Evolutionary conservation across 2,113 vertebrate species (phyloP).

Genomic region (Cavia aperea): DNA sequence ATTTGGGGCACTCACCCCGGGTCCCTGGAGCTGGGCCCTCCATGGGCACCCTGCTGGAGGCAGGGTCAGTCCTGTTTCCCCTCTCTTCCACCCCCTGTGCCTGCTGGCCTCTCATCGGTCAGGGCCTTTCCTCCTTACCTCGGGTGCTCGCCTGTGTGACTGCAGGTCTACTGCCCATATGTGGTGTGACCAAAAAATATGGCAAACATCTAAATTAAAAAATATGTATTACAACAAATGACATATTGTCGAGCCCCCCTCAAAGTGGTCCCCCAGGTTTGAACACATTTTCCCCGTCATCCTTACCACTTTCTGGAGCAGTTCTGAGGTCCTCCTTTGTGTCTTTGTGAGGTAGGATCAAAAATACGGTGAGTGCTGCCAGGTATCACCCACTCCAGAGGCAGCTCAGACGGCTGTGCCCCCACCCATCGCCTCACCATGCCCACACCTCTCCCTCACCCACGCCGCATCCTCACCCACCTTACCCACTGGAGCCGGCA

Average conservation of each 20-base stretch:
- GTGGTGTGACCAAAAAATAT: neutral
- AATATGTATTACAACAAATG: neutral
- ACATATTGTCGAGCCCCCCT: neutral
- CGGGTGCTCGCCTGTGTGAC: neutral
- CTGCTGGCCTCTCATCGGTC: neutral
- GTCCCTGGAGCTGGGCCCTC: neutral
- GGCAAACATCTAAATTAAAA: neutral
- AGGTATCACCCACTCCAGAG: neutral
- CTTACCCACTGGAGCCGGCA: neutral
- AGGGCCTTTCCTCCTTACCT: neutral
- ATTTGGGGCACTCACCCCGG: neutral
- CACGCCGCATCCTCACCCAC: neutral
- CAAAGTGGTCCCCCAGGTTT: neutral
- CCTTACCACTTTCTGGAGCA: neutral
- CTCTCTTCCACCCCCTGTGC: neutral
- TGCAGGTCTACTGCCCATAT: no score
- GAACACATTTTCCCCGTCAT: neutral
- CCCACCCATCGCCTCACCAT: no score
- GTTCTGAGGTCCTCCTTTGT: neutral
- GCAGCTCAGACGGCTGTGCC: neutral
- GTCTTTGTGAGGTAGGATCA: neutral
- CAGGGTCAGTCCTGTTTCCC: neutral
- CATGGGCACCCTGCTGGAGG: neutral
- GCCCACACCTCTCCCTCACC: no score
- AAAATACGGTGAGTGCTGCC: neutral